Evolutionary conservation across 2,888 invertebrate species (phyloP).

Genomic region (Therioaphis trifolii): DNA sequence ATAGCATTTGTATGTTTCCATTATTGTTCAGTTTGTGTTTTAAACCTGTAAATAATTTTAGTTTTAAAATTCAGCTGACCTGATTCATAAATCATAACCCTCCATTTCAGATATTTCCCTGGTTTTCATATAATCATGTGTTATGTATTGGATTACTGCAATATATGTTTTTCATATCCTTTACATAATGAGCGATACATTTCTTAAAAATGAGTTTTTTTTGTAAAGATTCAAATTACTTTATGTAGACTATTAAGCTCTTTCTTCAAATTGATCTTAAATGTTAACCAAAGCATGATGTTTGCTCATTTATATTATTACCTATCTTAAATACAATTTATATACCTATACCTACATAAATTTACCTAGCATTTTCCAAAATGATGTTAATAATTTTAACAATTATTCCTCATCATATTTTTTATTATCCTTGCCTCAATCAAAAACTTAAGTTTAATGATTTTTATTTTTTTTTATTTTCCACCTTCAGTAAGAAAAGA

Average conservation of each 20-base stretch:
- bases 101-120: neutral
- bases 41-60: conserved; percentile 51
- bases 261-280: neutral
- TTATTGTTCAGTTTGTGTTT: conserved; percentile 43
- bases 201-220: conserved; percentile 60
- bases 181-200: conserved; percentile 39
- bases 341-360: conserved; percentile 1
- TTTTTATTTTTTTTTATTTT: conserved; percentile 58
- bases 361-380: neutral
- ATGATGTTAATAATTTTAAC: conserved; percentile 33
- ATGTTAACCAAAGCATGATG: neutral
- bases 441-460: conserved; percentile 55
- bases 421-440: conserved; percentile 22
- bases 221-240: conserved; percentile 7
- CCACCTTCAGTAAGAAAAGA: conserved; percentile 85
- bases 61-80: conserved; percentile 45
- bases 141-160: neutral
- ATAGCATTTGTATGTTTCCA: conserved; percentile 57
- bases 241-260: neutral
- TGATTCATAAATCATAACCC: conserved; percentile 56
- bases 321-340: conserved; percentile 7
- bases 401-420: neutral
- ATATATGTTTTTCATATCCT: conserved; percentile 38
- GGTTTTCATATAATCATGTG: neutral
- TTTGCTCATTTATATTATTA: conserved; percentile 36